Conservation (phyloP, 2,888 invertebrate species). For the Rotaria magnacalcarata region DNA sequence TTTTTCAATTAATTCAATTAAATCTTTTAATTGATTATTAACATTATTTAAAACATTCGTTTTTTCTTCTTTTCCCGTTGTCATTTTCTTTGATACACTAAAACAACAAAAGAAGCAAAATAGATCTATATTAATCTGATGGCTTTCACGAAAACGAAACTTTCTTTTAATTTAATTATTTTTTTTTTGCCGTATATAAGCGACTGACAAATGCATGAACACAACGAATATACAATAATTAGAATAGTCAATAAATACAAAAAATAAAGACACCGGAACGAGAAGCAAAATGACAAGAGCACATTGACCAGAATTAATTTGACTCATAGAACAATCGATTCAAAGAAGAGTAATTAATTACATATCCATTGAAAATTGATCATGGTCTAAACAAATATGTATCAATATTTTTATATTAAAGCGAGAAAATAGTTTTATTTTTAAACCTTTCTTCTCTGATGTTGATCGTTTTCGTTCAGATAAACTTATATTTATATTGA, state of each 20-base stretch:
- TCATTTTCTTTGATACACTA: neutral
- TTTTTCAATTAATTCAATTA: constrained; percentile 8
- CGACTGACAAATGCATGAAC: neutral
- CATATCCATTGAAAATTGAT: constrained; percentile 26
- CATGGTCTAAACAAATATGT: neutral
- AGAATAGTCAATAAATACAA: neutral
- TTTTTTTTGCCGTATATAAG: too few relatives aligned
- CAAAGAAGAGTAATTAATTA: neutral
- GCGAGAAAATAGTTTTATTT: too few relatives aligned
- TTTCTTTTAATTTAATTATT: too few relatives aligned
- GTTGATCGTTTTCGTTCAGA: neutral
- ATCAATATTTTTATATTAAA: neutral
- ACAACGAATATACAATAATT: neutral
- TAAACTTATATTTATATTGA: neutral
- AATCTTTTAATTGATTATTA: neutral
- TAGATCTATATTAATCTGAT: neutral
- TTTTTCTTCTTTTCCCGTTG: neutral
- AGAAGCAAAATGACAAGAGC: neutral
- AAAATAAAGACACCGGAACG: neutral
- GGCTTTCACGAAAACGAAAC: neutral
- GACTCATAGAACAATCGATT: neutral
- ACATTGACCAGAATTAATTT: too few relatives aligned
- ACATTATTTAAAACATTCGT: neutral
- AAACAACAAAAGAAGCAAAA: neutral
- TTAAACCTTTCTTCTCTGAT: neutral